These are phyloP conservation scores for Vireo griseus DNA, from an alignment of 2,797 vertebrate species.

Conservation along the genomic window DNA sequence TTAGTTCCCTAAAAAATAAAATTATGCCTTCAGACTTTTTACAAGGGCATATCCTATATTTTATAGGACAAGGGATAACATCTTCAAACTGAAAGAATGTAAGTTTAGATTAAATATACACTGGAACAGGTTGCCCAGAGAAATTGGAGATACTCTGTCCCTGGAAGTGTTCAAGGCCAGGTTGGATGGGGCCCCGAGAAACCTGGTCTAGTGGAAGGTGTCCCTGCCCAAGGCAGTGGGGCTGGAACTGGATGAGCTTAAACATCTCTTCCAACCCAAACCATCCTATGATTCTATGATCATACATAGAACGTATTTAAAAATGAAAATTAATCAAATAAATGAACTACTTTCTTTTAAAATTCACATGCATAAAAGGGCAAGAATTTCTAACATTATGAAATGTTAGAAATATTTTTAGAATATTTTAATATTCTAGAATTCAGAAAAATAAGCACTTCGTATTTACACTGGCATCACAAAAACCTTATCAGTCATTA, in stretches of 20 bases:
- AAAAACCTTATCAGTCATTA: not conserved
- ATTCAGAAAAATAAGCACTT: not conserved
- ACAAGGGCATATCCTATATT: too few relatives aligned
- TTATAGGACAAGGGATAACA: not conserved
- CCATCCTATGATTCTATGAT: not conserved
- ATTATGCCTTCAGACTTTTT: not conserved
- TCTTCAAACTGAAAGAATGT: not conserved
- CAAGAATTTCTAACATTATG: not conserved
- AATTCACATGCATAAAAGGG: not conserved
- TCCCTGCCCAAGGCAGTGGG: too few relatives aligned
- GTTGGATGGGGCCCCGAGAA: not conserved
- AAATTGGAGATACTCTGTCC: not conserved
- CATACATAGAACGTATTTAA: not conserved
- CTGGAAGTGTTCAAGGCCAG: not conserved
- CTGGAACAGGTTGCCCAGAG: not conserved
- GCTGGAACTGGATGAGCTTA: not conserved
- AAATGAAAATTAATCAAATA: not conserved
- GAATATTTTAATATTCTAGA: not conserved
- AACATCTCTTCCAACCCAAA: not conserved
- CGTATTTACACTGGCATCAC: not conserved
- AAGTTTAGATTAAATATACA: not conserved
- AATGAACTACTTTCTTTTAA: not conserved
- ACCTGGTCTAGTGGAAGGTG: not conserved
- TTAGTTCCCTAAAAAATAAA: not conserved
- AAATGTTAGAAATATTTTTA: not conserved